Base-by-base conservation (phyloP, 2,888 invertebrate genomes). In the Nezara viridula region DNA sequence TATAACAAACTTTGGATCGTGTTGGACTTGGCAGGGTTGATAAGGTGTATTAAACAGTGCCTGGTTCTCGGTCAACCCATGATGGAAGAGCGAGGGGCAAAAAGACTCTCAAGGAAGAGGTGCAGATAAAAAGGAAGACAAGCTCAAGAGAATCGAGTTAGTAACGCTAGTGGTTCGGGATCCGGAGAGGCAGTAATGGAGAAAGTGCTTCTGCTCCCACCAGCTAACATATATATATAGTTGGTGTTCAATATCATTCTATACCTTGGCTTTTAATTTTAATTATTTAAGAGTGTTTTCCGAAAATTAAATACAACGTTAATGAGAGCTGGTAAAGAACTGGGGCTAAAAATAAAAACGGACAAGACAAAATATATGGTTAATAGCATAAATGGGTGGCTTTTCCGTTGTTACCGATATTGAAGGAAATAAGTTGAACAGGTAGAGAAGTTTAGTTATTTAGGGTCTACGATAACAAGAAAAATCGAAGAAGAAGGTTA, bases 121-220 rank as follows among this genome's bases (percentile, higher is more conserved):
- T 44, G 66, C 40, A 87, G 87, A 87, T 87, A 55, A 55, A 87
- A 55, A n/a, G 87, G 44, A 47, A 47, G 32, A 52, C 66, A 87
- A 66, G 66, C 66, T 37, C 32, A 32, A 73, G 32, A 73, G 37
- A 37, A 73, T 73, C 37, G 19, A 37, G 66, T 73, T 73, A 73
- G 66, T 73, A 73, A 73, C 66, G 66, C 66, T 73, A 73, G 66
- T 73, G 66, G 21, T 21, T 73, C 7, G 9, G 66, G 32, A 37
- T 32, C 9, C 19, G 19, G 4, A 73, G 27, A 16, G 60, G 27
- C 60, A 27, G 66, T 32, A 73, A 73, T 73, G 66, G 66, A 37
- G 66, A 14, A 37, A 37, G 32, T 73, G 66, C 32, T 19, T 21
- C 32, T 19, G 32, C 60, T 5, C 0, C 14, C n/a, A 7, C n/a